Evolutionary conservation across 2,113 vertebrate species (phyloP), one percentile per base, ranked within the genome.

Genomic region (Sorex fumeus): DNA sequence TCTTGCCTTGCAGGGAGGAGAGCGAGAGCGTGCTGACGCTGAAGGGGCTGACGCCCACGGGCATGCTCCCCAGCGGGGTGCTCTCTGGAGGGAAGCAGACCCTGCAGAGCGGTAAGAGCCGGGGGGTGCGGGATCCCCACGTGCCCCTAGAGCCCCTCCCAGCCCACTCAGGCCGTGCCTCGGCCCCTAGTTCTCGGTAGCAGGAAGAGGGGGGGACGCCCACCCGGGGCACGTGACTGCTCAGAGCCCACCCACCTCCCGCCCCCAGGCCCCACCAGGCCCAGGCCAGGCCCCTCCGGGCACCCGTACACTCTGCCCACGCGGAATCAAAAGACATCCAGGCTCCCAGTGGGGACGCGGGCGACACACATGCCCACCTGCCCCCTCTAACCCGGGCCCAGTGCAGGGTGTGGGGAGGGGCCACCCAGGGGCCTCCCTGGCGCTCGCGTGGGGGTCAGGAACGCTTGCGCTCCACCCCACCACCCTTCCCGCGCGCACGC

Each of bases 11-110:
- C 97, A 99, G 99, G 98, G 99, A 99, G 98, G 99, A 99, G 97
- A 99, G 99, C 95, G 99, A 99, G 98, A 99, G 99, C 32, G 99
- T 99, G 94, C 98, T 99, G 98, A 99, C 99, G 0, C 98, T 99
- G 98, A 99, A 99, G 96, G 99, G 99, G 71, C 97, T 99, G 97
- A 99, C 99, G 96, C 99, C 99, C 1, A 99, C 99, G 18, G 99
- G 99, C 96, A 99, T 99, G 99, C 98, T 99, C 87, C 99, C 99
- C 90, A 99, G 99, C 11, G 99, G 99, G 32, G 99, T 99, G 74
- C 98, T 99, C 88, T 99, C 99, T 32, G 99, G 99, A 96, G 99
- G 99, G 95, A 99, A 99, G 89, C 99, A 99, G 97, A 99, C 99
- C 78, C 98, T 99, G 94, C 99, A 99, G 98, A 99, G 99, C 85